These are phyloP conservation scores for Herminia tarsipennalis DNA, from an alignment of 2,888 invertebrate genomes.

Conservation along the genomic window DNA sequence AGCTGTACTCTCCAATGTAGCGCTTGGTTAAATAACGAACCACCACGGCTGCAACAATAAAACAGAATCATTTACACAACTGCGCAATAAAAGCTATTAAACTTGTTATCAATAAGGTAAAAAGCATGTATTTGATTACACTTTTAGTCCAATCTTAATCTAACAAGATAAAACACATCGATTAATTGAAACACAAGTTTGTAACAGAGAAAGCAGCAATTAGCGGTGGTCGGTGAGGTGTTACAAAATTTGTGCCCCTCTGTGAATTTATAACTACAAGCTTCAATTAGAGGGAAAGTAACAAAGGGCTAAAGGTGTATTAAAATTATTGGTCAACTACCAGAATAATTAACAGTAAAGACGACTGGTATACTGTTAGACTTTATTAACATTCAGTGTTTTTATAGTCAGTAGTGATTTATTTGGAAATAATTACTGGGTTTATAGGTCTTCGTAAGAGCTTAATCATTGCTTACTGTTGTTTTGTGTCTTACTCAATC, in stretches of 20 bases:
- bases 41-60: constrained; percentile 89
- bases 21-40: constrained; percentile 91
- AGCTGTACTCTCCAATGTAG: constrained; percentile 93
- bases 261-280: constrained; percentile 80
- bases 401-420: no score
- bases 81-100: constrained; percentile 27
- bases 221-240: constrained; percentile 73
- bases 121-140: constrained; percentile 50
- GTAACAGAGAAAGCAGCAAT: constrained; percentile 79
- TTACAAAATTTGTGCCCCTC: constrained; percentile 79
- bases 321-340: constrained; percentile 49
- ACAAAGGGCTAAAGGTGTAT: constrained; percentile 61
- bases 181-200: constrained; percentile 64
- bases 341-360: constrained; percentile 49
- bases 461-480: no score
- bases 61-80: constrained; percentile 38
- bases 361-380: constrained; percentile 30
- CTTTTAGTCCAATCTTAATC: constrained; percentile 58
- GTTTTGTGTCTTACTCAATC: no score
- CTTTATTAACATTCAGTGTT: no score
- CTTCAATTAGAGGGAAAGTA: constrained; percentile 81
- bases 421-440: no score
- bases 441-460: no score
- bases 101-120: constrained; percentile 35
- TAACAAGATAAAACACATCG: constrained; percentile 61